Evolutionary conservation across 2,888 invertebrate species (phyloP), one percentile per base, ranked within the genome.

Genomic region (Trilocha varians): DNA sequence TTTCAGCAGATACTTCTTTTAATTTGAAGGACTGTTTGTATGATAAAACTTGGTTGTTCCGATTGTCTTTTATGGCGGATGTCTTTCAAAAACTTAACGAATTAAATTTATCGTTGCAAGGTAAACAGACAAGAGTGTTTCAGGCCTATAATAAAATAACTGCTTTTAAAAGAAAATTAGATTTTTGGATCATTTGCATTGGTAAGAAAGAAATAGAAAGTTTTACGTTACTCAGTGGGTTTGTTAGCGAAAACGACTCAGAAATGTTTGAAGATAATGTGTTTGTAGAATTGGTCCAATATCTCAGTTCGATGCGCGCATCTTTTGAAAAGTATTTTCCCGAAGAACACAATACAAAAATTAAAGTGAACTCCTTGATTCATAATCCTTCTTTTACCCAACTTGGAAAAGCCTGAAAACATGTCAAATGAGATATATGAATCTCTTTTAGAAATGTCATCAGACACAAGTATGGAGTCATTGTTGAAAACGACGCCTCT

Each of bases 281-380:
- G n/a, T n/a, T n/a, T n/a, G n/a, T n/a, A n/a, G n/a, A n/a, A 50
- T 55, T 55, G 49, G 50, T 53, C 48, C 52, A 54, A 54, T 53
- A 50, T 53, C 50, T 54, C 49, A 52, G 3, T 53, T 46, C 49
- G 43, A 46, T 55, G 48, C 55, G 55, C 50, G 52, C 51, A 55
- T 57, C 51, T 53, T 57, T 58, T 54, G 47, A 55, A 54, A 54
- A n/a, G n/a, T n/a, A n/a, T n/a, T n/a, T n/a, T n/a, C n/a, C n/a
- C n/a, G n/a, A n/a, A n/a, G n/a, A n/a, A n/a, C n/a, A n/a, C n/a
- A n/a, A n/a, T n/a, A n/a, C n/a, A n/a, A n/a, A n/a, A n/a, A n/a
- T n/a, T n/a, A n/a, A n/a, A n/a, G n/a, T n/a, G n/a, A n/a, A n/a
- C n/a, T n/a, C n/a, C n/a, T n/a, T n/a, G n/a, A n/a, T n/a, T n/a